Conservation (phyloP, 2,113 vertebrate species). For the Cebidichthys violaceus region DNA sequence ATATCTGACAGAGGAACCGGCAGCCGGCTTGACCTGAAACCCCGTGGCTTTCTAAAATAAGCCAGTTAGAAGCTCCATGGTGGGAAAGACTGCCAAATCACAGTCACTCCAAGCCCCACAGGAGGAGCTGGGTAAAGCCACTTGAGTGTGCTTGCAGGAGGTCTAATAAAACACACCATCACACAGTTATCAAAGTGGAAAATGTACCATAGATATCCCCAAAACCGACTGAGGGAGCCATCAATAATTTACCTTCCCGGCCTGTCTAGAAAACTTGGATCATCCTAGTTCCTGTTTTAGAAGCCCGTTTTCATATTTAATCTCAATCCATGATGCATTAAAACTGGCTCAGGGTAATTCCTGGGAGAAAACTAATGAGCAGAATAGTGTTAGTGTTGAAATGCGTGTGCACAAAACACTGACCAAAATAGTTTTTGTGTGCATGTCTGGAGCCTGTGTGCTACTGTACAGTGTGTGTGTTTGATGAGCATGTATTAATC, state of each 20-base stretch:
- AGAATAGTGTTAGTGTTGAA: constrained; percentile 14
- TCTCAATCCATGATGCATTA: constrained; percentile 65
- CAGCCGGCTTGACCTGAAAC: constrained; percentile 42
- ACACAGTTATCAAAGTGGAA: constrained; percentile 33
- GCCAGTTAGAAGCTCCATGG: constrained; percentile 24
- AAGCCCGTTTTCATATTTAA: constrained; percentile 70
- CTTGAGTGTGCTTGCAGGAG: constrained; percentile 13
- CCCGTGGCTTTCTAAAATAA: constrained; percentile 55
- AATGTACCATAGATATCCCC: constrained; percentile 23
- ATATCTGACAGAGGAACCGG: constrained; percentile 30
- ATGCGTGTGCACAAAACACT: constrained; percentile 9
- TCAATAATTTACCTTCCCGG: constrained; percentile 67
- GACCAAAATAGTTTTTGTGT: background rate
- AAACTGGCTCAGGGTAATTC: constrained; percentile 32
- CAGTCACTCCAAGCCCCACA: background rate
- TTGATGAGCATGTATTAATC: constrained; percentile 21
- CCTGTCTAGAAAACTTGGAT: constrained; percentile 53
- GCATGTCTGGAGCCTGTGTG: background rate
- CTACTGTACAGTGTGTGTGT: background rate
- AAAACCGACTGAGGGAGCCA: constrained; percentile 26
- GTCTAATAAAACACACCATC: constrained; percentile 32
- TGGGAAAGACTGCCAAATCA: constrained; percentile 38
- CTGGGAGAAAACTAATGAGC: constrained; percentile 34
- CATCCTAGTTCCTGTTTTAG: constrained; percentile 54
- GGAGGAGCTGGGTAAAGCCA: constrained; percentile 24